A percentile compares a stretch with the other conserved stretches of the same genome.
Conservation (phyloP, 1,140 invertebrate genomes). For the Heliconius himera region DNA sequence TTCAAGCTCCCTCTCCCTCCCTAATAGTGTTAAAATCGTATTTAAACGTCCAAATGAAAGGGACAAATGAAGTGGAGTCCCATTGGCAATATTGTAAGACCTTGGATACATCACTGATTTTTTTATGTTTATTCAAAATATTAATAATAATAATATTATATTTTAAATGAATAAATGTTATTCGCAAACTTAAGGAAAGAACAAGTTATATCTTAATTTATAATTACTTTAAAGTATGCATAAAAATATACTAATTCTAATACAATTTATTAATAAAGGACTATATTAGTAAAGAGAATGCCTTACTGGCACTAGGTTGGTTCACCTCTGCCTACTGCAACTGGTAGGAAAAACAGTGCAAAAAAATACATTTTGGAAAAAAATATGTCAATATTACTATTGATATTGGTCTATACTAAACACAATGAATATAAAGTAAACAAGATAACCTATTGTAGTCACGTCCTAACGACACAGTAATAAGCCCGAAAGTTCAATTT, state of each 20-base stretch:
- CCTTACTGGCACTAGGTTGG: too few relatives aligned
- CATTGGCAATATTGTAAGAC: conserved; percentile 20
- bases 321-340: too few relatives aligned
- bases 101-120: conserved; percentile 8
- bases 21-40: conserved; percentile 62
- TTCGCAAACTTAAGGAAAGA: too few relatives aligned
- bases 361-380: too few relatives aligned
- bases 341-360: too few relatives aligned
- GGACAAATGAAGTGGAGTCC: conserved; percentile 38
- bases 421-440: not conserved
- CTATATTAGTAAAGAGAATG: too few relatives aligned
- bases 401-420: not conserved
- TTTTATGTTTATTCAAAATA: not conserved
- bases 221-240: too few relatives aligned
- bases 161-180: not conserved
- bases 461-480: conserved; percentile 16
- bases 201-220: too few relatives aligned
- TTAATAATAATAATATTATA: not conserved
- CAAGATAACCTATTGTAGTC: not conserved
- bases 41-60: conserved; percentile 44
- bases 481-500: conserved; percentile 31
- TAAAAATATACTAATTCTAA: too few relatives aligned
- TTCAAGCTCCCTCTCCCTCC: conserved; percentile 45
- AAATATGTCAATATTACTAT: too few relatives aligned
- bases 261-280: too few relatives aligned